These are phyloP conservation scores for Drosophila biarmipes DNA, from an alignment of 1,140 invertebrate genomes.

Conservation along the genomic window DNA sequence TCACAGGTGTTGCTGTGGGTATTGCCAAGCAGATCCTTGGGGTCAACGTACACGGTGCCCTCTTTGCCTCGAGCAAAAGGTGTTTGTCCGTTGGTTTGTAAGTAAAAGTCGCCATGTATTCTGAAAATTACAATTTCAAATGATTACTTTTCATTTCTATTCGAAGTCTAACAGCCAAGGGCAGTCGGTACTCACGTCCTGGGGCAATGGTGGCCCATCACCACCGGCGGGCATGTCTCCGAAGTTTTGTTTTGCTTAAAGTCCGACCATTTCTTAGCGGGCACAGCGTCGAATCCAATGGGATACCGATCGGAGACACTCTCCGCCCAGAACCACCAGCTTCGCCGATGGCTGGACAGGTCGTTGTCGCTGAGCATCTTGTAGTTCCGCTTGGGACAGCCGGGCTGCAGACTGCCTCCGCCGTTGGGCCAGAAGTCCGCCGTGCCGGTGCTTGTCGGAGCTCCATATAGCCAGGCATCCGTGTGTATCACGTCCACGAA, in stretches of 20 bases:
- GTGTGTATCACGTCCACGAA: conserved; percentile 90
- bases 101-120: conserved; percentile 83
- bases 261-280: conserved; percentile 83
- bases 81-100: conserved; percentile 83
- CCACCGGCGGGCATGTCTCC: conserved; percentile 42
- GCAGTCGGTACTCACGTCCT: conserved; percentile 50
- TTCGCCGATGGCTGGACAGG: conserved; percentile 88
- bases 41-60: conserved; percentile 73
- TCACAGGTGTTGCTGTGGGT: conserved; percentile 40
- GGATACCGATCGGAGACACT: conserved; percentile 85
- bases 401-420: conserved; percentile 86
- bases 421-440: conserved; percentile 88
- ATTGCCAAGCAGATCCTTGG: conserved; percentile 71
- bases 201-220: conserved; percentile 82
- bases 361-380: conserved; percentile 83
- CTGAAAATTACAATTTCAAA: conserved; percentile 47
- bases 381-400: conserved; percentile 85
- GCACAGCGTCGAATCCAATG: conserved; percentile 84
- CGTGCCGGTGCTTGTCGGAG: conserved; percentile 86
- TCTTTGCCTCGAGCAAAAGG: conserved; percentile 82
- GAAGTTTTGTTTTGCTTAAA: conserved; percentile 81
- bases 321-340: conserved; percentile 87
- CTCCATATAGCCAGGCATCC: conserved; percentile 87
- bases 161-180: not conserved
- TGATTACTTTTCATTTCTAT: not conserved